Evolutionary conservation across 1,140 invertebrate species (phyloP), one percentile per base, ranked within the genome.

Genomic region (Zaprionus kolodkinae): DNA sequence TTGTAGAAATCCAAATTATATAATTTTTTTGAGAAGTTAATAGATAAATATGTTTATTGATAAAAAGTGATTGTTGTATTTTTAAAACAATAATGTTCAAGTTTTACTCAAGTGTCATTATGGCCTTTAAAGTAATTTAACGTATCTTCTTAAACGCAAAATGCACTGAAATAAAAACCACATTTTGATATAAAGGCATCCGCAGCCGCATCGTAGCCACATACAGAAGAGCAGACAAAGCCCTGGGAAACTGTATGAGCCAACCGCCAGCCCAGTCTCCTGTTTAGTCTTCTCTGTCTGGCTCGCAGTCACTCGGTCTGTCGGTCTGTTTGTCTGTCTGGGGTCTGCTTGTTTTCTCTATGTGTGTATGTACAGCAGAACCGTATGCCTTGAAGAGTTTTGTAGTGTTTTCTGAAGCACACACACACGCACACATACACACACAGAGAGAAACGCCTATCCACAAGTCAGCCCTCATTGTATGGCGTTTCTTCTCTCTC

Each of bases 101-200:
- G 25, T 68, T 68, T 68, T 54, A 36, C 40, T 33, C 6, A 52
- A 60, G 43, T 40, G 13, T 64, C 33, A 59, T 55, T 36, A 54
- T 40, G 60, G n/a, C 13, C 72, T 48, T 84, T 87, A 87, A 87
- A 87, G 69, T 50, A 40, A 59, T 35, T 45, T 38, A 38, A 30
- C 21, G 48, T 45, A 54, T 52, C 25, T 11, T 56, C n/a, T 68
- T 68, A 55, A 69, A 45, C 45, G 36, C 11, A 45, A 59, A 69
- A 54, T 79, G 79, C 79, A 79, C 68, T 69, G 79, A 74, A 87
- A 86, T 87, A 79, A 86, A 86, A 87, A 86, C 83, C 83, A 70
- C 83, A 87, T 86, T 86, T 67, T 87, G 79, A 86, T 79, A 83
- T 87, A 86, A 86, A 87, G 79, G 84, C 82, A 79, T 87, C 38